Evolutionary conservation across 2,888 invertebrate species (phyloP).

Genomic region (Zele albiditarsus): DNA sequence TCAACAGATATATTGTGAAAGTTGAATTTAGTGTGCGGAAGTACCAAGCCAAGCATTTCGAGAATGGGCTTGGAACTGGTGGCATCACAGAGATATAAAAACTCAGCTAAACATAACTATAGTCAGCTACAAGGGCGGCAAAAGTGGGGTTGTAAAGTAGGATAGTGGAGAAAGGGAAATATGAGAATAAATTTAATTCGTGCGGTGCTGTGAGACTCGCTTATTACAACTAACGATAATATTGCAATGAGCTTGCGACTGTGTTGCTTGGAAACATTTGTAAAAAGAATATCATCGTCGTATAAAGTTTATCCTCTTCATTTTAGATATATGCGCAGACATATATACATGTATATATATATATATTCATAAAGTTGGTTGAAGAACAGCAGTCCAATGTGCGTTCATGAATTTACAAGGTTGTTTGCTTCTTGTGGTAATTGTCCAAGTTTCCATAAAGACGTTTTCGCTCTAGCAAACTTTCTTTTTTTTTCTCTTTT

Average conservation of each 20-base stretch:
- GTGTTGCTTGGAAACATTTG: not conserved
- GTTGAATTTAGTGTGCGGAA: constrained; percentile 19
- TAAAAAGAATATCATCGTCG: constrained; percentile 14
- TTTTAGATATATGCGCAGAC: not conserved
- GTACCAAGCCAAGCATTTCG: constrained; percentile 22
- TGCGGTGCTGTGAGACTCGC: constrained; percentile 43
- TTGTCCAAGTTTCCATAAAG: constrained; percentile 58
- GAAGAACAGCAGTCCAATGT: constrained; percentile 23
- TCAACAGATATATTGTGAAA: constrained; percentile 1
- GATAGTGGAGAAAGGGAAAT: constrained; percentile 40
- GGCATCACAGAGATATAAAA: constrained; percentile 16
- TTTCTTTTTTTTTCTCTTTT: not conserved
- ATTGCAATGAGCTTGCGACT: constrained; percentile 34
- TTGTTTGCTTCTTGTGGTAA: constrained; percentile 62
- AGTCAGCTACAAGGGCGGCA: not conserved
- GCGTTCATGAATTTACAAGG: constrained; percentile 62
- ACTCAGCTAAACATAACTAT: constrained; percentile 16
- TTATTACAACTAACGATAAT: constrained; percentile 47
- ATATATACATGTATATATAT: not conserved
- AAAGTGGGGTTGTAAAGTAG: constrained; percentile 44
- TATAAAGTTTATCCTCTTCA: not conserved
- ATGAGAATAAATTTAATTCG: constrained; percentile 52
- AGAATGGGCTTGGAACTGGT: constrained; percentile 6
- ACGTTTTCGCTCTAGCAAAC: constrained; percentile 3
- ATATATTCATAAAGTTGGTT: not conserved